phyloP scores from a whole-genome alignment of 1,140 invertebrate genomes.

The Trialeurodes vaporariorum region DNA sequence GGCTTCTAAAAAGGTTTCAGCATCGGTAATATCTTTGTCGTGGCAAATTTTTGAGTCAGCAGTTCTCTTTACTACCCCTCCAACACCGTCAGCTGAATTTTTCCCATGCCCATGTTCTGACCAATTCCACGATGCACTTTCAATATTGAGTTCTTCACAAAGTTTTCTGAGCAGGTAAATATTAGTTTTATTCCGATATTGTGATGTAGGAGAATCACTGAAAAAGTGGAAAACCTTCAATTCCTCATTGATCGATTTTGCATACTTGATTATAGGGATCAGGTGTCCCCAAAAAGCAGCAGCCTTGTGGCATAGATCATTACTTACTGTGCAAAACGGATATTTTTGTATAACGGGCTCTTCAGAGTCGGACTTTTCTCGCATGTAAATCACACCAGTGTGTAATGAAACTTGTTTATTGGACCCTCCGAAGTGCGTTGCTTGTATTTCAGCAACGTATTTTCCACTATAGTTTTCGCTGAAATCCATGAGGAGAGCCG shows the following conservation, averaged over 20 bases:
- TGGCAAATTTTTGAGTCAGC: constrained; percentile 29
- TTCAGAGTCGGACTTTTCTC: constrained; percentile 2
- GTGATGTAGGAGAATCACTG: constrained; percentile 12
- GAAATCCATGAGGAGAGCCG: constrained; percentile 30
- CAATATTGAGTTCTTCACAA: not conserved
- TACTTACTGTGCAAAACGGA: constrained; percentile 32
- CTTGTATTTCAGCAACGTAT: constrained; percentile 30
- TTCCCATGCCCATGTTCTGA: constrained; percentile 38
- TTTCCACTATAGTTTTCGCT: constrained; percentile 30
- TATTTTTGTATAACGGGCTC: constrained; percentile 18
- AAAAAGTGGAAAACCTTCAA: constrained; percentile 15
- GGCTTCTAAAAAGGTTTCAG: constrained; percentile 10
- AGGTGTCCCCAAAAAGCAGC: constrained; percentile 31
- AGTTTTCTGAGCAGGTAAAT: constrained; percentile 8
- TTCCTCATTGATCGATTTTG: not conserved
- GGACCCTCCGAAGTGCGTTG: constrained; percentile 27
- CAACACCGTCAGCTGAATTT: constrained; percentile 36
- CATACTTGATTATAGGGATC: constrained; percentile 22
- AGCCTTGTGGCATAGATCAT: constrained; percentile 29
- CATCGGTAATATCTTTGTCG: constrained; percentile 27
- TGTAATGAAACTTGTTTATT: constrained; percentile 29
- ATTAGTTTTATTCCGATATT: constrained; percentile 19
- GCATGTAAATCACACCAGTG: constrained; percentile 28
- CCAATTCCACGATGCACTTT: not conserved
- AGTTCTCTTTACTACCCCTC: constrained; percentile 33